Evolutionary conservation across 1,140 invertebrate genomes (phyloP).

Genomic region (Parasteatoda tepidariorum): DNA sequence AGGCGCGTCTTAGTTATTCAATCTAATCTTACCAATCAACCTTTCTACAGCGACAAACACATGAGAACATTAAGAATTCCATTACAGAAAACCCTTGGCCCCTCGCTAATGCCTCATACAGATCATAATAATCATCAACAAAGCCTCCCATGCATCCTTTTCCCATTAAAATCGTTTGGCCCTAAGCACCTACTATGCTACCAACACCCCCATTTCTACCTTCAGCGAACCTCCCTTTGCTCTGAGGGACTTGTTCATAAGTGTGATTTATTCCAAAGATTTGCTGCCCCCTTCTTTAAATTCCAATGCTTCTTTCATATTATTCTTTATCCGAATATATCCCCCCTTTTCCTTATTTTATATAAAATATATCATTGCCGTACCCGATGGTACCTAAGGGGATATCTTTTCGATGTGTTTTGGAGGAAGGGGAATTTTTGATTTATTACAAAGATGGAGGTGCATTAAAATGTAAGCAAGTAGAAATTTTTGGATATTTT

Average conservation of each 20-base stretch:
- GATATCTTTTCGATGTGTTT: constrained; percentile 1
- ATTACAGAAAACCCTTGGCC: background rate
- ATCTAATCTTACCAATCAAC: background rate
- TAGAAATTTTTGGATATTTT: background rate
- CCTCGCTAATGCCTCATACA: constrained; percentile 18
- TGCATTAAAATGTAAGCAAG: constrained; percentile 40
- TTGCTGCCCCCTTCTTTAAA: background rate
- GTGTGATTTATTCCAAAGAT: constrained; percentile 41
- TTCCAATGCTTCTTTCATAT: background rate
- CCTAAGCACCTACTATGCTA: constrained; percentile 13
- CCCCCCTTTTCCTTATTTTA: background rate
- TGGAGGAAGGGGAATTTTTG: background rate
- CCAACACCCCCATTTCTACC: background rate
- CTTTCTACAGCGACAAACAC: background rate
- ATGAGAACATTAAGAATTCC: background rate
- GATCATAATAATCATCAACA: constrained; percentile 35
- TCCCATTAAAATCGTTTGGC: constrained; percentile 43
- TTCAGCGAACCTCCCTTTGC: background rate
- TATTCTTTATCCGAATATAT: background rate
- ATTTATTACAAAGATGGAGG: constrained; percentile 25
- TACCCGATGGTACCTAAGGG: constrained; percentile 27
- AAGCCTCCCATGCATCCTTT: background rate
- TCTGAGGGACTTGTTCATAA: constrained; percentile 23
- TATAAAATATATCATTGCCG: constrained; percentile 43
- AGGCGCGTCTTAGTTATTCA: background rate